phyloP scores from a whole-genome alignment of 2,888 invertebrate genomes.

The Gisinianus flammeolus region DNA sequence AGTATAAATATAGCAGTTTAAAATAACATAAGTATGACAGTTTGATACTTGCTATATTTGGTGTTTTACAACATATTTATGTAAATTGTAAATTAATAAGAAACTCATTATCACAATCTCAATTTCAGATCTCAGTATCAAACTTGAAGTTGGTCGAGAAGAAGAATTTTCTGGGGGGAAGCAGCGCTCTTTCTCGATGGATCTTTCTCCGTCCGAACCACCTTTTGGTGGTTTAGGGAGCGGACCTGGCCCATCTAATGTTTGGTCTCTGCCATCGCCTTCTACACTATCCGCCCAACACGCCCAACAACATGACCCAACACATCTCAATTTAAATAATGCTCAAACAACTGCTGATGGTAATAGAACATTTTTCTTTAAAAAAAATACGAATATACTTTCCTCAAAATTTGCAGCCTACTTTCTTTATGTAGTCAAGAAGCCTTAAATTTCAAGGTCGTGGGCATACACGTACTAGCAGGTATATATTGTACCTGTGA shows the following conservation, averaged over 20 bases:
- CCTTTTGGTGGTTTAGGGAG: constrained; percentile 54
- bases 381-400: no score
- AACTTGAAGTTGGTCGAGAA: constrained; percentile 66
- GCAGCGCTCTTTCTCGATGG: constrained; percentile 59
- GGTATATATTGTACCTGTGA: no score
- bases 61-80: no score
- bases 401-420: no score
- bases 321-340: constrained; percentile 55
- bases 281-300: constrained; percentile 56
- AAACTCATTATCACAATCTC: no score
- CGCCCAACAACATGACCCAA: constrained; percentile 51
- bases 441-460: no score
- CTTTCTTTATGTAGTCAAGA: no score
- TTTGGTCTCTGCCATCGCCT: constrained; percentile 58
- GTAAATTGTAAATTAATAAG: no score
- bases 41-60: no score
- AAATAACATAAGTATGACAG: no score
- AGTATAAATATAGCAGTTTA: no score
- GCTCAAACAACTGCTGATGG: constrained; percentile 58
- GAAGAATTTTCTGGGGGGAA: constrained; percentile 56
- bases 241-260: constrained; percentile 52
- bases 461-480: no score
- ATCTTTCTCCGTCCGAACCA: constrained; percentile 58
- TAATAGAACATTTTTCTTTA: constrained; percentile 29
- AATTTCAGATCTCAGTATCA: constrained; percentile 77